Evolutionary conservation across 2,797 vertebrate genomes (phyloP).

Genomic region (Enteromius unitaeniatus): DNA sequence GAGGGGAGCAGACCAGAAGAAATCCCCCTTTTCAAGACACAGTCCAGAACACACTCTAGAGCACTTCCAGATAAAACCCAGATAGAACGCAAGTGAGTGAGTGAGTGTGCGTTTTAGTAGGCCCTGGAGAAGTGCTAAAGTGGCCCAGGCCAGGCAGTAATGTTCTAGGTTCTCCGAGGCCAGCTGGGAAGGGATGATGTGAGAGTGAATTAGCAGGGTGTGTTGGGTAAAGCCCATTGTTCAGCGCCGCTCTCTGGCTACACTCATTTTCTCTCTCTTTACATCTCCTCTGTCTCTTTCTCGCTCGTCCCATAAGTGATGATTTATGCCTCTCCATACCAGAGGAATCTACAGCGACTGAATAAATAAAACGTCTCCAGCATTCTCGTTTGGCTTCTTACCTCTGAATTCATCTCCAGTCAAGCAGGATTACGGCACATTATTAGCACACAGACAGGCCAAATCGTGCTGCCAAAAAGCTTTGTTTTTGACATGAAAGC

Average conservation of each 20-base stretch:
- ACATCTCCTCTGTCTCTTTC: constrained; percentile 25
- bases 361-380: constrained; percentile 54
- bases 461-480: constrained; percentile 63
- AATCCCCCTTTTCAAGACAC: constrained; percentile 29
- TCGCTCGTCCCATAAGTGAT: constrained; percentile 47
- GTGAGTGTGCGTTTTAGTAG: constrained; percentile 28
- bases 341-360: constrained; percentile 46
- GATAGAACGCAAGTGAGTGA: constrained; percentile 9
- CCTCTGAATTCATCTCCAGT: constrained; percentile 58
- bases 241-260: constrained; percentile 38
- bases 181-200: constrained; percentile 63
- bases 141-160: constrained; percentile 7
- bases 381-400: constrained; percentile 48
- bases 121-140: constrained; percentile 28
- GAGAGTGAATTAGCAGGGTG: constrained; percentile 66
- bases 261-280: constrained; percentile 15
- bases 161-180: constrained; percentile 21
- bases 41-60: constrained; percentile 39
- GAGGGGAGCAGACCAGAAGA: not conserved
- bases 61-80: constrained; percentile 27
- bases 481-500: constrained; percentile 64
- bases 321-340: constrained; percentile 50
- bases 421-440: constrained; percentile 58
- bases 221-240: constrained; percentile 65
- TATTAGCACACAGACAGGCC: constrained; percentile 51